These are phyloP conservation scores for Girardinus metallicus DNA, from an alignment of 2,797 vertebrate species.

Conservation along the genomic window DNA sequence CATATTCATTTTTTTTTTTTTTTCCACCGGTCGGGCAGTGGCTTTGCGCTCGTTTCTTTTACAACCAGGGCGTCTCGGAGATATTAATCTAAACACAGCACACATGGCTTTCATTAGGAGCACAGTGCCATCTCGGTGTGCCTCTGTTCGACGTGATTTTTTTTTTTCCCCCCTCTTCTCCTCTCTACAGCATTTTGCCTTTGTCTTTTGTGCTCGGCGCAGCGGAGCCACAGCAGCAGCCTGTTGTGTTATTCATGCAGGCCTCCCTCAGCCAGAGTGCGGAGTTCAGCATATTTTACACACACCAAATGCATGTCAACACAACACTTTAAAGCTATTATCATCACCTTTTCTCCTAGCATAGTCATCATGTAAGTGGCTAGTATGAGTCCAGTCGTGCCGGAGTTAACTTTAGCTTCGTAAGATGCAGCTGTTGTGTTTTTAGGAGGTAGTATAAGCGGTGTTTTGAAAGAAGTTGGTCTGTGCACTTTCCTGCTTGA, in stretches of 20 bases:
- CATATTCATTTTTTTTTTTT: conserved; percentile 82
- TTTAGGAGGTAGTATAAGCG: background rate
- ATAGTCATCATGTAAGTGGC: background rate
- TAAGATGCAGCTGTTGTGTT: background rate
- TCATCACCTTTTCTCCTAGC: background rate
- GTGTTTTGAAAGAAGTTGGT: conserved; percentile 16
- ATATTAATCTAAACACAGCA: background rate
- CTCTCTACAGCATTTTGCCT: conserved; percentile 48
- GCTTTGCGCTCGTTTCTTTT: conserved; percentile 35
- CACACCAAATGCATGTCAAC: conserved; percentile 3
- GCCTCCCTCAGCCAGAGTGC: conserved; percentile 74
- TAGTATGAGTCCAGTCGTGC: conserved; percentile 11
- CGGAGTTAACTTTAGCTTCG: conserved; percentile 11
- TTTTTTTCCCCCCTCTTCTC: conserved; percentile 51
- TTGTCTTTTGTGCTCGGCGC: conserved; percentile 81
- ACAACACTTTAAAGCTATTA: background rate
- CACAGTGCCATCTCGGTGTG: conserved; percentile 30
- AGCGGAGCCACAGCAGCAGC: conserved; percentile 65
- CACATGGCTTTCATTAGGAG: background rate
- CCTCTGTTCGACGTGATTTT: conserved; percentile 56
- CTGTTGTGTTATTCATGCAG: conserved; percentile 86
- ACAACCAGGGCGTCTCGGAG: background rate
- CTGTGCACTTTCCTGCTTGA: background rate
- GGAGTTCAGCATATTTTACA: conserved; percentile 77
- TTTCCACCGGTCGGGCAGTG: conserved; percentile 38